Base-by-base conservation (phyloP, 2,888 invertebrate species). In the Leptopilina myrica region DNA sequence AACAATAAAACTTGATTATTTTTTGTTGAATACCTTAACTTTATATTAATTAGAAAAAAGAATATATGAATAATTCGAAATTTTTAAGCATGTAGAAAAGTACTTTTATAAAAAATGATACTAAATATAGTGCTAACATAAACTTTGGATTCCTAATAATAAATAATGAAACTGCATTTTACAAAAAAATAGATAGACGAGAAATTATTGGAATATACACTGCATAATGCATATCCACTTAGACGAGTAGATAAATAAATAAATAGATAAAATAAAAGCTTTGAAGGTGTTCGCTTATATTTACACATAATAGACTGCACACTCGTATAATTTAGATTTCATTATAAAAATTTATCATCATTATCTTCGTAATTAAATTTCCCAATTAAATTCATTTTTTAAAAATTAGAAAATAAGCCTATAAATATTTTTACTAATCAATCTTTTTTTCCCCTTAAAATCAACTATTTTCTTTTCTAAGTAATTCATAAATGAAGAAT, bases 211-310 rank as follows among this genome's bases (percentile, higher is more conserved):
- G 62, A 59, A n/a, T 59, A 59, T n/a, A 59, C 59, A 59, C 59
- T 59, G 59, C 59, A 62, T 62, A 62, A 62, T 73, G 73, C 73
- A 73, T 73, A 73, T 73, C 56, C 11, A 73, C 5, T 15, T 73
- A 73, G 9, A 53, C 8, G 12, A 11, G 12, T 49, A 49, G 49
- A 49, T 73, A 73, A 53, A 15, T n/a, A 73, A 33, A n/a, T 53
- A 73, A 53, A 15, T 9, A 73, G n/a, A n/a, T 53, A 56, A 40
- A 56, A 33, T 56, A 73, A 73, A 33, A 56, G 73, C 73, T 73
- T 73, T 9, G 56, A 20, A 73, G 56, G 56, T 73, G 56, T 56
- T 73, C 73, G 73, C 73, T 73, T 73, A 8, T 20, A 56, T 56
- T 2, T 9, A 49, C 12, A 43, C 43, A 43, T 43, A 43, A 56